A percentile compares a stretch with the other conserved stretches of the same genome.
phyloP scores from a whole-genome alignment of 2,888 invertebrate genomes.

The Eristalis arbustorum region DNA sequence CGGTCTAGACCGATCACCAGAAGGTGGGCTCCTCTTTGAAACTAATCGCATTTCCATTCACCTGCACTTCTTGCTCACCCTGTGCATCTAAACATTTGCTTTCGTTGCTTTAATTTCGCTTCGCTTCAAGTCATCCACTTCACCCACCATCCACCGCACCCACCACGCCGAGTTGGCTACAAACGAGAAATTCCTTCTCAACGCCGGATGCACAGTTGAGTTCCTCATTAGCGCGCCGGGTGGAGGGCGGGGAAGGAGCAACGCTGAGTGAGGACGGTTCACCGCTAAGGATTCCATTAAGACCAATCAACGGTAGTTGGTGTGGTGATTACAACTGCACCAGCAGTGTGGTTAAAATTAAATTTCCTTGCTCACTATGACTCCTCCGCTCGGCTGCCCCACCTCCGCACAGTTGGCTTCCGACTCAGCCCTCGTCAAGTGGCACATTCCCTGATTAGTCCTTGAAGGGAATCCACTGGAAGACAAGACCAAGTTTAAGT shows the following conservation, averaged over 20 bases:
- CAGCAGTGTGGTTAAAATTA: not conserved
- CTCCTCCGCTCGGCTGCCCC: too few species aligned
- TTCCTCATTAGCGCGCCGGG: not conserved
- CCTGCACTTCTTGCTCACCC: not conserved
- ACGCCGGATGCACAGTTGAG: too few species aligned
- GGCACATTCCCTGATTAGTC: too few species aligned
- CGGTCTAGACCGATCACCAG: slow-evolving; percentile 47
- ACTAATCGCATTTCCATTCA: not conserved
- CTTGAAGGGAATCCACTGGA: not conserved
- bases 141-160: not conserved
- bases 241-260: not conserved
- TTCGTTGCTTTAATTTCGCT: not conserved
- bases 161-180: too few species aligned
- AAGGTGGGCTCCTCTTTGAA: slow-evolving; percentile 52
- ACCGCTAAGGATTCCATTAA: too few species aligned
- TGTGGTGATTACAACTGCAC: not conserved
- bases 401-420: too few species aligned
- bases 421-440: too few species aligned
- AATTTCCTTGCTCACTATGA: not conserved
- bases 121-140: not conserved
- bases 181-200: too few species aligned
- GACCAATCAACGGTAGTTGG: not conserved
- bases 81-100: not conserved
- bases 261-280: too few species aligned
- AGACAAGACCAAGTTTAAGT: not conserved